Evolutionary conservation across 2,797 vertebrate genomes (phyloP), one percentile per base, ranked within the genome.

Genomic region (Gambusia yucatana): DNA sequence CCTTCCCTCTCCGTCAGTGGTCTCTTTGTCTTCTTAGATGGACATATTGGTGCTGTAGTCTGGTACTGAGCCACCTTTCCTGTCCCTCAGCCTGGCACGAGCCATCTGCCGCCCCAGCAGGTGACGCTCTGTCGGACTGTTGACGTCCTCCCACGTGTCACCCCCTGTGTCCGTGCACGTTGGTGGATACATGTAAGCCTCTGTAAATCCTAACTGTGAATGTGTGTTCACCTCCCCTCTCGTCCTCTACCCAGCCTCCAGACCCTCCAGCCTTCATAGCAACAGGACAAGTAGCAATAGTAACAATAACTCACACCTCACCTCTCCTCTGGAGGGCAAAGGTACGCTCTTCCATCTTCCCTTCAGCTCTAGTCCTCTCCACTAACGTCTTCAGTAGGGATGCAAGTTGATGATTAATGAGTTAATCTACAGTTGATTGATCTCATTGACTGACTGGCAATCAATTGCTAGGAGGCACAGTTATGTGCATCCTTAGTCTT

Each of bases 191-290:
- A 61, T 84, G 72, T 61, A 75, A 75, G 79, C 77, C 43, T 84
- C 55, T 80, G 50, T 84, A 61, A 82, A 80, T 83, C 82, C 83
- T 92, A 89, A 92, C 83, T 75, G 77, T 88, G 86, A 72, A 22
- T 93, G 16, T 93, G 57, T 84, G 70, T 81, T 65, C 75, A 59
- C 89, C 52, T 88, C 80, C 82, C 81, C 86, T 88, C 77, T 89
- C 72, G 28, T 91, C 79, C 85, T 81, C 81, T 84, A 80, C 89
- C 89, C 95, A 98, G 97, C 96, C 94, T 96, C 96, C 91, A 97
- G 97, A 96, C 97, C 97, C 95, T 91, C 96, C 96, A 98, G 97
- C 96, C 97, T 98, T 95, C 97, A 98, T 97, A 98, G 97, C 97
- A 97, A 96, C 97, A 97, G 96, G 96, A 98, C 94, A 96, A 96